A percentile compares a stretch with the other conserved stretches of the same genome.
phyloP scores from a whole-genome alignment of 2,888 invertebrate genomes.

The Heliconius aoede region DNA sequence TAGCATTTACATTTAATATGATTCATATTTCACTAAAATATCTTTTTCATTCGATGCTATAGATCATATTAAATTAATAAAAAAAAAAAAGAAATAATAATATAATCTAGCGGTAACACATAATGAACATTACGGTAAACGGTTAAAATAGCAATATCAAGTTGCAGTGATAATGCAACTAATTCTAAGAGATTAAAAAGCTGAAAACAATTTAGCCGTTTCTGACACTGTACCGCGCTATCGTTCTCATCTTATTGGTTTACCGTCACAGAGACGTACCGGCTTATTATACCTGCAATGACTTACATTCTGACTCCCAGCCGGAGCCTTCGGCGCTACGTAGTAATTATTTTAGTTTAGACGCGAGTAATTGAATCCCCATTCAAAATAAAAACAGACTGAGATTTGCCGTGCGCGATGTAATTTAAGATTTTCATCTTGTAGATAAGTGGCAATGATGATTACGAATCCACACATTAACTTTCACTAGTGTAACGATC shows the following conservation, averaged over 20 bases:
- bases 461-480: slow-evolving; percentile 73
- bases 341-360: slow-evolving; percentile 59
- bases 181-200: slow-evolving; percentile 44
- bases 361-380: slow-evolving; percentile 75
- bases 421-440: slow-evolving; percentile 80
- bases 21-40: background rate
- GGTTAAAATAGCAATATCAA: slow-evolving; percentile 40
- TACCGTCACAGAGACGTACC: slow-evolving; percentile 52
- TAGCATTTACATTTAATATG: background rate
- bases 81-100: slow-evolving; percentile 25
- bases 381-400: slow-evolving; percentile 74
- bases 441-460: slow-evolving; percentile 71
- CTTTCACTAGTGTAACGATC: slow-evolving; percentile 74
- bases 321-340: slow-evolving; percentile 60
- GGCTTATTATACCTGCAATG: slow-evolving; percentile 61
- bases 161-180: slow-evolving; percentile 42
- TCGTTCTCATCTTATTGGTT: slow-evolving; percentile 54
- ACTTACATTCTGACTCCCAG: slow-evolving; percentile 56
- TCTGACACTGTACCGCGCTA: slow-evolving; percentile 41
- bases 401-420: slow-evolving; percentile 68
- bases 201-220: slow-evolving; percentile 45
- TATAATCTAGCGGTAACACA: slow-evolving; percentile 37
- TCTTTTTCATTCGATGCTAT: background rate
- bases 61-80: background rate
- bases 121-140: slow-evolving; percentile 42